Evolutionary conservation across 2,888 invertebrate genomes (phyloP), one percentile per base, ranked within the genome.

Genomic region (Dascillus cervinus): DNA sequence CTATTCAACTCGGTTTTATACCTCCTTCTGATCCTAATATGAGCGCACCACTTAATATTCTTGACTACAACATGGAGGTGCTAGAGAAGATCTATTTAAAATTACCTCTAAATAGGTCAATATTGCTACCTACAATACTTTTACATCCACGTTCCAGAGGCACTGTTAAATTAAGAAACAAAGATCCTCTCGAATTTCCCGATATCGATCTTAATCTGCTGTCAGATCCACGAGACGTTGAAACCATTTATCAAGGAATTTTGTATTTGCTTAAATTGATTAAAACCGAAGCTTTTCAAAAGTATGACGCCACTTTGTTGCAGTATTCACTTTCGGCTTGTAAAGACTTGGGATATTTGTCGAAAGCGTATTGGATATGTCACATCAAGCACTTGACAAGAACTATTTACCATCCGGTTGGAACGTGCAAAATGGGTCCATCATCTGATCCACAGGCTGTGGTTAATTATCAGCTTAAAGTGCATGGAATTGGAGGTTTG

Each of bases 181-280:
- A 29, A 0, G 40, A 47, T 40, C 53, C 56, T 3, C 36, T 46
- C 10, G 50, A 55, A 17, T 54, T 49, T 34, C 56, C 57, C 0
- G 3, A 44, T 2, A 53, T 58, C 3, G 39, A 58, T 39, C 37
- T 45, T 1, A 47, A 46, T 3, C 51, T 39, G 24, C 44, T 51
- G 8, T 36, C 47, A 0, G 52, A 54, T 30, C 26, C 35, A 5
- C 32, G 73, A 2, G 85, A 87, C 49, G 59, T 75, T 3, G 67
- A 72, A 9, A 75, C 73, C 2, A 62, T 80, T n/a, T 67, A 79
- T 1, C 67, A 71, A 9, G 73, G 75, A 1, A 69, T 80, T 3
- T 62, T 73, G 8, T 38, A 37, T 11, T 13, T 46, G 2, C 4
- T 45, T n/a, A 34, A 38, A 2, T 28, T 56, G 11, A 8, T 41